Conservation (phyloP, 2,888 invertebrate genomes). For the Cerceris rybyensis region DNA sequence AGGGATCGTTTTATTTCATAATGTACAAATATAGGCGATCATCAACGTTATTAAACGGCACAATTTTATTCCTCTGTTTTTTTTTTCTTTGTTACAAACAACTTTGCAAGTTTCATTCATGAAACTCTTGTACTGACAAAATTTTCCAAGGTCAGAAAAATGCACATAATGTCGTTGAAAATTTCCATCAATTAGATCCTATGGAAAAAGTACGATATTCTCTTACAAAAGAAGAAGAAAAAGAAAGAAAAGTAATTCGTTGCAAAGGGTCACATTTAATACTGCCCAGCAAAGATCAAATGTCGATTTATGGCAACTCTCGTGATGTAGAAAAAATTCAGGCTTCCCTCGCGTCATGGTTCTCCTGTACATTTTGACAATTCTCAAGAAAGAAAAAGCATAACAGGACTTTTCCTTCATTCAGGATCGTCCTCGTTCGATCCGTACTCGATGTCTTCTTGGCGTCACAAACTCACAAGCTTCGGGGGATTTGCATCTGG, state of each 20-base stretch:
- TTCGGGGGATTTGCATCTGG: slow-evolving; percentile 90
- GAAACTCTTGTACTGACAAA: slow-evolving; percentile 2
- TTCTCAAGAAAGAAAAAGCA: slow-evolving; percentile 30
- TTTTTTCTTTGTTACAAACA: slow-evolving; percentile 19
- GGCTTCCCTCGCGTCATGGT: slow-evolving; percentile 57
- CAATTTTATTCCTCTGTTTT: slow-evolving; percentile 23
- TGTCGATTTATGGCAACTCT: slow-evolving; percentile 70
- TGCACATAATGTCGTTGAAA: slow-evolving; percentile 6
- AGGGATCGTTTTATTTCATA: not conserved
- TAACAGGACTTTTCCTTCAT: slow-evolving; percentile 45
- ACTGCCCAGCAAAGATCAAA: slow-evolving; percentile 43
- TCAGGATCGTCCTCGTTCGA: slow-evolving; percentile 72
- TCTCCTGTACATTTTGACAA: slow-evolving; percentile 23
- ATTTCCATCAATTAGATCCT: slow-evolving; percentile 14
- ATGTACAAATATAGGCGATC: slow-evolving; percentile 7
- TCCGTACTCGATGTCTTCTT: slow-evolving; percentile 72
- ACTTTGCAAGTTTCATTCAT: slow-evolving; percentile 3
- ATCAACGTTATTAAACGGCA: slow-evolving; percentile 13
- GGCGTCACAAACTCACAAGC: slow-evolving; percentile 91
- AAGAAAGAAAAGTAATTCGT: slow-evolving; percentile 24
- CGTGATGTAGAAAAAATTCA: slow-evolving; percentile 62
- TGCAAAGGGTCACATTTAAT: slow-evolving; percentile 41
- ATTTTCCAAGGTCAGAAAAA: slow-evolving; percentile 23
- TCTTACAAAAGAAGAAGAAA: not conserved
- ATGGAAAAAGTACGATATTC: slow-evolving; percentile 10